Percentiles rank a stretch among this genome's conserved stretches.
phyloP scores from a whole-genome alignment of 2,888 invertebrate genomes.

The Anaspis maculata region DNA sequence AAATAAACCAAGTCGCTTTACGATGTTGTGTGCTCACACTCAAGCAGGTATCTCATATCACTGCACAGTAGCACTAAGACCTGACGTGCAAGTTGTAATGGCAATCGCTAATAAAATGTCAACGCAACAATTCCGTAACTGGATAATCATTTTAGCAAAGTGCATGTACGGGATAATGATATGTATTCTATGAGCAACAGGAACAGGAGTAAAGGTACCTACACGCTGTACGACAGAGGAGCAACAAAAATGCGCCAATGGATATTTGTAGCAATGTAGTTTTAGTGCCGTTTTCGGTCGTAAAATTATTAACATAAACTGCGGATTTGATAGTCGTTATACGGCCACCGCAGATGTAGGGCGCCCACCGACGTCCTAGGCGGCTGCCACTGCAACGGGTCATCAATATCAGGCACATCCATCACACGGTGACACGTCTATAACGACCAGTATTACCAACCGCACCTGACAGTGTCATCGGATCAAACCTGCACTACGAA shows the following conservation, averaged over 20 bases:
- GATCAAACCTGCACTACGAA: slow-evolving; percentile 23
- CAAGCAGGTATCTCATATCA: no score
- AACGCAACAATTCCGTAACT: not conserved
- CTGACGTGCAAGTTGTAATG: no score
- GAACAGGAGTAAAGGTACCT: no score
- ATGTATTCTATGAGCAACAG: slow-evolving; percentile 4
- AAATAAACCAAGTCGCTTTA: no score
- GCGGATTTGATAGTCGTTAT: slow-evolving; percentile 18
- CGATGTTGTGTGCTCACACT: no score
- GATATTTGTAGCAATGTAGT: slow-evolving; percentile 4
- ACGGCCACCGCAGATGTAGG: slow-evolving; percentile 20
- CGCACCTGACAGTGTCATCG: slow-evolving; percentile 39
- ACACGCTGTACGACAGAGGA: slow-evolving; percentile 3
- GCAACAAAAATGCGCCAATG: slow-evolving; percentile 1
- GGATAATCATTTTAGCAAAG: slow-evolving; percentile 2
- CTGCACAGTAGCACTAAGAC: no score
- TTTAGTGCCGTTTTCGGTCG: slow-evolving; percentile 1
- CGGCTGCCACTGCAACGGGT: slow-evolving; percentile 22
- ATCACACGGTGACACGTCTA: slow-evolving; percentile 38
- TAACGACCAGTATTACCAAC: slow-evolving; percentile 39
- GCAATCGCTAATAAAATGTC: not conserved
- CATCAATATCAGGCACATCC: slow-evolving; percentile 39
- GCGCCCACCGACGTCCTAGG: no score
- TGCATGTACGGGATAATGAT: slow-evolving; percentile 5
- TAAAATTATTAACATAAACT: slow-evolving; percentile 21